These are phyloP conservation scores for Scarus forsteni DNA, from an alignment of 2,797 vertebrate species.

Conservation along the genomic window DNA sequence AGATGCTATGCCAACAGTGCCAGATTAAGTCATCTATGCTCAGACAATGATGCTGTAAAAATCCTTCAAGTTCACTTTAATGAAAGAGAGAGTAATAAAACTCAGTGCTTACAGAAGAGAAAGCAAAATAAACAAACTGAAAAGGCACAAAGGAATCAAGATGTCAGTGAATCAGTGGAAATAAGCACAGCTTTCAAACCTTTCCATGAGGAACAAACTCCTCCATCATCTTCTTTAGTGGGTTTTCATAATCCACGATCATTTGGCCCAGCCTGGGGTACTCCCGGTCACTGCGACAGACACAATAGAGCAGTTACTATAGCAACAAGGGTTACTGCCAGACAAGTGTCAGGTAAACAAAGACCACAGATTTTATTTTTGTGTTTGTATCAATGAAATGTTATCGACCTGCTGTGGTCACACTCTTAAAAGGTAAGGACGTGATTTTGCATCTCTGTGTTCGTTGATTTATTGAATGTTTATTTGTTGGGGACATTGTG, in stretches of 20 bases:
- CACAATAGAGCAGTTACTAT: neutral
- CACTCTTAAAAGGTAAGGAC: too few species aligned
- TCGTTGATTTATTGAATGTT: too few species aligned
- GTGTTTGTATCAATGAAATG: too few species aligned
- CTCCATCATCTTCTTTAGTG: conserved; percentile 99
- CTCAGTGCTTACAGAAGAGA: too few species aligned
- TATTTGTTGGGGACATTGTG: too few species aligned
- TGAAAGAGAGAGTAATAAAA: neutral
- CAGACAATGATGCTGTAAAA: neutral
- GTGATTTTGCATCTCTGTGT: too few species aligned
- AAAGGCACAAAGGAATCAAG: neutral
- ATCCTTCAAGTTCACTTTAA: neutral
- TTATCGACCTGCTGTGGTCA: too few species aligned
- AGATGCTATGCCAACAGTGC: conserved; percentile 2
- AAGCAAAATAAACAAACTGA: neutral
- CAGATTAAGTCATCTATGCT: neutral
- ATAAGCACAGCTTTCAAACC: conserved; percentile 69
- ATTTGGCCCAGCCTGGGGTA: conserved; percentile 98
- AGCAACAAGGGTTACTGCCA: neutral
- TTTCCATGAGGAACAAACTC: conserved; percentile 99
- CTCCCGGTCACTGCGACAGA: conserved; percentile 90
- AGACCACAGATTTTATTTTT: too few species aligned
- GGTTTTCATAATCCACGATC: conserved; percentile 99
- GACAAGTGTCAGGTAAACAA: too few species aligned
- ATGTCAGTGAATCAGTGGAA: neutral